These are phyloP conservation scores for Malthinus seriepunctatus DNA, from an alignment of 2,888 invertebrate genomes.

Conservation along the genomic window DNA sequence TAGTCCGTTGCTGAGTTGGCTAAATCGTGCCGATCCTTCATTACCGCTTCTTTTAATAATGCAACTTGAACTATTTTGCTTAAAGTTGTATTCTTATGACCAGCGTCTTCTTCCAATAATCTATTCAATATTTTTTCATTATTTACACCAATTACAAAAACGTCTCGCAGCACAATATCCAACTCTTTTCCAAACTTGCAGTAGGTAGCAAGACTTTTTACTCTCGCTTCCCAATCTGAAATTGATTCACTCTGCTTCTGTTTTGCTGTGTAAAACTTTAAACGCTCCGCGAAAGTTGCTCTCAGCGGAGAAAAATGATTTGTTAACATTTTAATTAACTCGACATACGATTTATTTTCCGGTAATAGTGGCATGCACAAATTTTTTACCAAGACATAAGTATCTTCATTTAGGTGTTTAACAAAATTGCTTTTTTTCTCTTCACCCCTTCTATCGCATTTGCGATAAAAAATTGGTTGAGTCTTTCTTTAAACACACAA, in stretches of 20 bases:
- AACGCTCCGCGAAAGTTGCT: neutral
- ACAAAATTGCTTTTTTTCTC: no score
- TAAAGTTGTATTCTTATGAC: neutral
- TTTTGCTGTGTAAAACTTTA: neutral
- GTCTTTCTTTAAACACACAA: no score
- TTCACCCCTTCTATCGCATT: no score
- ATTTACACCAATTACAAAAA: neutral
- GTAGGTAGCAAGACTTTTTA: neutral
- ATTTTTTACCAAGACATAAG: no score
- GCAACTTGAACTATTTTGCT: no score
- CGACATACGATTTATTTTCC: no score
- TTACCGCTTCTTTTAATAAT: no score
- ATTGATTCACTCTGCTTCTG: neutral
- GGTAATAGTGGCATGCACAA: no score
- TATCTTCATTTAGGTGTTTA: no score
- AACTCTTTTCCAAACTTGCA: neutral
- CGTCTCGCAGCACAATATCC: neutral
- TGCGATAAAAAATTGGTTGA: no score
- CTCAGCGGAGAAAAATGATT: neutral
- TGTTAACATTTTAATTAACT: neutral
- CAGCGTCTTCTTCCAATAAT: neutral
- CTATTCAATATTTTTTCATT: neutral
- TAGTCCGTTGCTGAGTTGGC: no score
- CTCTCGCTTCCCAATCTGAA: neutral
- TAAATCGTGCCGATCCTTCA: no score